Evolutionary conservation across 2,113 vertebrate species (phyloP).

Genomic region (Agapornis roseicollis): DNA sequence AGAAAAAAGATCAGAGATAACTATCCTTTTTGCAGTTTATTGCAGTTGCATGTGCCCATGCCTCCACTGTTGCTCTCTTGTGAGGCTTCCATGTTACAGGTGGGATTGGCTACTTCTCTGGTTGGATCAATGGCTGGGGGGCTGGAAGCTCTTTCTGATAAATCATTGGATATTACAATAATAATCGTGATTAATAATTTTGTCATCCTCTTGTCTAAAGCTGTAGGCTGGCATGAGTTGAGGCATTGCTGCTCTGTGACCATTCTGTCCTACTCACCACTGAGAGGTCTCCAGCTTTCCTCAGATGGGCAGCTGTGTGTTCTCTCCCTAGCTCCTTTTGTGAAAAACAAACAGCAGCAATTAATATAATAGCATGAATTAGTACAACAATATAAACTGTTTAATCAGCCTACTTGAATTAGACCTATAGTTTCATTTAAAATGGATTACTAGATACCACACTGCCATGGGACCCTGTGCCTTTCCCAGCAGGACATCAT

Average conservation of each 20-base stretch:
- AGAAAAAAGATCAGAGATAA: not conserved
- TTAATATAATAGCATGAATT: not conserved
- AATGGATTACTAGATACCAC: not conserved
- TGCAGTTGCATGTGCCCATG: not conserved
- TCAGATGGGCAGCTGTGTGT: not conserved
- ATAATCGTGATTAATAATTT: not conserved
- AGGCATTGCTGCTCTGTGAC: accelerated
- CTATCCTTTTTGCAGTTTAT: not conserved
- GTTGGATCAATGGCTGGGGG: not conserved
- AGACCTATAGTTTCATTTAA: not conserved
- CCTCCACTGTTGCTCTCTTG: not conserved
- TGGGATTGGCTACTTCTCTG: not conserved
- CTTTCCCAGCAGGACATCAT: not conserved
- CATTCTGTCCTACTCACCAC: not conserved
- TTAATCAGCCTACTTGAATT: not conserved
- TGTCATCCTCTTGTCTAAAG: not conserved
- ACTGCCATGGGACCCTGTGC: not conserved
- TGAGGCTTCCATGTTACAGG: not conserved
- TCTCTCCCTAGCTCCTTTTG: not conserved
- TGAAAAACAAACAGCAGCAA: conserved; percentile 1
- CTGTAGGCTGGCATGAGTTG: not conserved
- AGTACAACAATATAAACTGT: conserved; percentile 1
- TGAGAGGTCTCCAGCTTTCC: not conserved
- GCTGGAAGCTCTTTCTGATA: not conserved
- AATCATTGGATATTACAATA: not conserved